Base-by-base conservation (phyloP, 2,888 invertebrate genomes). In the Caenorhabditis drosophilae region DNA sequence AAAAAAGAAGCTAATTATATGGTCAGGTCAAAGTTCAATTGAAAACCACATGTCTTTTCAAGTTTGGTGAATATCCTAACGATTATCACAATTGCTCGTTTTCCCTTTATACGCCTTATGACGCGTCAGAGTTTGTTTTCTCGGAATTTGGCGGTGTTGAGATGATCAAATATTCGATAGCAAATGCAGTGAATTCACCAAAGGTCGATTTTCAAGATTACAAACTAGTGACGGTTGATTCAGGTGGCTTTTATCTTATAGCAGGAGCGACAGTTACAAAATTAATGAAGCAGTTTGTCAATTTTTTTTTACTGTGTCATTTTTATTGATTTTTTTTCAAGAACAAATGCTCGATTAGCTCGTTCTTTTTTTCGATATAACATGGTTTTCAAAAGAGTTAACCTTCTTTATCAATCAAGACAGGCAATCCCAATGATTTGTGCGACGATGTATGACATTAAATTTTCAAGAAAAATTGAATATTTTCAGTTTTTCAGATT, bases 81-180 rank as follows among this genome's bases (percentile, higher is more conserved):
- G 64, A 64, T 34, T 58, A 42, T 22, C 64, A 64, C 15, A 64
- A 64, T 20, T 64, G 64, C 35, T 42, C 58, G 0, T 44, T 64
- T 6, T 50, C 48, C 3, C 23, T 63, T 9, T 45, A 48, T 18
- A 9, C 57, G 1, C 40, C 48, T 1, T 42, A 61, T 25, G 46
- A 36, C 53, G 61, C 55, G 0, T 34, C 49, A 38, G 49, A 49
- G 60, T 59, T 20, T 46, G 51, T 41, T 22, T 60, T 60, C 26
- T 23, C 52, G 16, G 15, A 44, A 15, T 59, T 41, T 41, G 52
- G 52, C 20, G 38, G 36, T 16, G 22, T 40, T 2, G 52, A 48
- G n/a, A 16, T n/a, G 1, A 25, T 50, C 45, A 18, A 26, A 20
- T 31, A 11, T 16, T 16, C 31, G 12, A 31, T 31, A 12, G 6